These are phyloP conservation scores for Sebastes steindachneri DNA, from an alignment of 2,797 vertebrate genomes.

Conservation along the genomic window DNA sequence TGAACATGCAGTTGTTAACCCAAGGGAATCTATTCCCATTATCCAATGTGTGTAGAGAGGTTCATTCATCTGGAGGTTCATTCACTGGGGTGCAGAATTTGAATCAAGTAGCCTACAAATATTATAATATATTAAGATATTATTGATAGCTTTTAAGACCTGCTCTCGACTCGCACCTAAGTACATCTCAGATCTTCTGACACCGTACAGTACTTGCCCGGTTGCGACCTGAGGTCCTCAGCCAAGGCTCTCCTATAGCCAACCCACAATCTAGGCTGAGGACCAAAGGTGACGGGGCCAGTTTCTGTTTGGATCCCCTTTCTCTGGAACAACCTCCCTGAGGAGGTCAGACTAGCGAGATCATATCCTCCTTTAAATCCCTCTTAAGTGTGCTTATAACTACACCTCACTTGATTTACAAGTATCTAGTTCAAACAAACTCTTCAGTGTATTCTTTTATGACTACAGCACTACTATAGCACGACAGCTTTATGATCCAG, in stretches of 20 bases:
- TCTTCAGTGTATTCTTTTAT: background rate
- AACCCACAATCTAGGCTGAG: background rate
- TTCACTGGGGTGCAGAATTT: too few species aligned
- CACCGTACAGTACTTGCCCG: accelerated
- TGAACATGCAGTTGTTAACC: background rate
- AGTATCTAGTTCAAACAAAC: background rate
- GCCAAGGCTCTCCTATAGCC: background rate
- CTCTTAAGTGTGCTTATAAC: background rate
- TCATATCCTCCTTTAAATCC: background rate
- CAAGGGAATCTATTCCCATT: background rate
- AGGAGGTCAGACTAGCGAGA: background rate
- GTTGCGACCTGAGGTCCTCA: background rate
- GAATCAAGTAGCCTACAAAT: too few species aligned
- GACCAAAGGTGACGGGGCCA: accelerated
- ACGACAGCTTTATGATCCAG: too few species aligned
- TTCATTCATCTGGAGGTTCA: background rate
- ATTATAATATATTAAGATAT: background rate
- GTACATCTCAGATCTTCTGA: background rate
- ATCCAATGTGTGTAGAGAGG: background rate
- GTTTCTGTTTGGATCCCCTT: background rate
- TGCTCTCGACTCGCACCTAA: background rate
- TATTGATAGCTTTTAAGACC: background rate
- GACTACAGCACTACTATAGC: too few species aligned
- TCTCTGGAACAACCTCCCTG: background rate
- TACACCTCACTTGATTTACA: background rate